These are phyloP conservation scores for Chiloscyllium punctatum DNA, from an alignment of 2,797 vertebrate genomes.

Conservation along the genomic window DNA sequence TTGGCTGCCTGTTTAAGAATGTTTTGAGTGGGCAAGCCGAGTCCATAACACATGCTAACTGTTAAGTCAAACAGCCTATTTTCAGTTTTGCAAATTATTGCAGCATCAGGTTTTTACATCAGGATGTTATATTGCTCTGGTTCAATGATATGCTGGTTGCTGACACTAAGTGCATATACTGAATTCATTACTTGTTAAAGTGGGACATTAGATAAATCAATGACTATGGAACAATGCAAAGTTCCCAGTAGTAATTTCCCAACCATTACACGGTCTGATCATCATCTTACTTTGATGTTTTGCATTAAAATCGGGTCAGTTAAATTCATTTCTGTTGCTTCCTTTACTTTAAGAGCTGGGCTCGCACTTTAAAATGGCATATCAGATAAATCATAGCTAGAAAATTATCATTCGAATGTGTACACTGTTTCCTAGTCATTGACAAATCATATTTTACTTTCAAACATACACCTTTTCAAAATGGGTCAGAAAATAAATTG, in stretches of 20 bases:
- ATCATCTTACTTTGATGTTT: background rate
- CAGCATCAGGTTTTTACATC: background rate
- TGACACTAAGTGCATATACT: background rate
- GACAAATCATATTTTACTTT: background rate
- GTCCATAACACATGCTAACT: background rate
- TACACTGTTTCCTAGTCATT: background rate
- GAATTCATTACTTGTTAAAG: slow-evolving; percentile 6
- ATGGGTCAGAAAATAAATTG: slow-evolving; percentile 5
- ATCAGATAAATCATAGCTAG: background rate
- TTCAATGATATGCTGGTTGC: background rate
- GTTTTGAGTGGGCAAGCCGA: no score
- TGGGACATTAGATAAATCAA: background rate
- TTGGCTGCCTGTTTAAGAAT: no score
- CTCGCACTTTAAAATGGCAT: background rate
- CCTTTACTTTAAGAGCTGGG: background rate
- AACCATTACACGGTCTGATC: background rate
- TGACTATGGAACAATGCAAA: background rate
- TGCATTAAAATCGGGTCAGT: background rate
- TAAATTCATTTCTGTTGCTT: slow-evolving; percentile 5
- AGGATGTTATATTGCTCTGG: background rate
- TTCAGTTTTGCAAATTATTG: background rate
- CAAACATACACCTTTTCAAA: background rate
- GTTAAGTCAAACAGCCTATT: background rate
- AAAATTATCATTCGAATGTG: background rate
- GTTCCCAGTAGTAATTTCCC: background rate